A percentile compares a stretch with the other conserved stretches of the same genome.
Evolutionary conservation across 2,888 invertebrate species (phyloP).

Genomic region (Pediacus dermestoides): DNA sequence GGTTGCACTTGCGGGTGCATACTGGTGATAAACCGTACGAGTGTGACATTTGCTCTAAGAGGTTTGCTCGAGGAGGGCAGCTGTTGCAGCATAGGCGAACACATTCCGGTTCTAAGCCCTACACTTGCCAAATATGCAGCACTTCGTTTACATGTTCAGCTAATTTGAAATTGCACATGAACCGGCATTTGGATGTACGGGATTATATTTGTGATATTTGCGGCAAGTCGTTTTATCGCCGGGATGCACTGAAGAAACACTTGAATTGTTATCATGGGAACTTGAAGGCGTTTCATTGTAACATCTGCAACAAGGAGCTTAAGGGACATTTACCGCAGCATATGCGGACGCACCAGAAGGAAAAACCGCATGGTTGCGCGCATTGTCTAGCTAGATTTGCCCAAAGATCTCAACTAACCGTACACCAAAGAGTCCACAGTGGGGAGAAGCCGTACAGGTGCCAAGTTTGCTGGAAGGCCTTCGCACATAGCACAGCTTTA

Average conservation of each 20-base stretch:
- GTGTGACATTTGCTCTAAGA: constrained; percentile 61
- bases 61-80: constrained; percentile 71
- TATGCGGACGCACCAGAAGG: constrained; percentile 74
- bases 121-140: constrained; percentile 67
- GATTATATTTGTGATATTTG: constrained; percentile 79
- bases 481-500: constrained; percentile 80
- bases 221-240: constrained; percentile 71
- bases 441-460: constrained; percentile 81
- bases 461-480: constrained; percentile 73
- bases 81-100: constrained; percentile 70
- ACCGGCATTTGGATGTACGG: constrained; percentile 69
- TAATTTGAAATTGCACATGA: constrained; percentile 61
- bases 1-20: constrained; percentile 70
- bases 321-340: constrained; percentile 81
- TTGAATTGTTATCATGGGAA: constrained; percentile 72
- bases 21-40: constrained; percentile 67
- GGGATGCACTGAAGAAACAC: constrained; percentile 73
- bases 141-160: constrained; percentile 66
- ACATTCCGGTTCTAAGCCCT: constrained; percentile 71
- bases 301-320: constrained; percentile 74
- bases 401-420: constrained; percentile 79
- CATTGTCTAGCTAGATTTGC: constrained; percentile 77
- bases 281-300: constrained; percentile 71
- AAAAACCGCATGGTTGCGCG: constrained; percentile 73
- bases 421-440: constrained; percentile 80